These are phyloP conservation scores for Peromyscus melanophrys DNA, from an alignment of 2,797 vertebrate genomes.

Conservation along the genomic window DNA sequence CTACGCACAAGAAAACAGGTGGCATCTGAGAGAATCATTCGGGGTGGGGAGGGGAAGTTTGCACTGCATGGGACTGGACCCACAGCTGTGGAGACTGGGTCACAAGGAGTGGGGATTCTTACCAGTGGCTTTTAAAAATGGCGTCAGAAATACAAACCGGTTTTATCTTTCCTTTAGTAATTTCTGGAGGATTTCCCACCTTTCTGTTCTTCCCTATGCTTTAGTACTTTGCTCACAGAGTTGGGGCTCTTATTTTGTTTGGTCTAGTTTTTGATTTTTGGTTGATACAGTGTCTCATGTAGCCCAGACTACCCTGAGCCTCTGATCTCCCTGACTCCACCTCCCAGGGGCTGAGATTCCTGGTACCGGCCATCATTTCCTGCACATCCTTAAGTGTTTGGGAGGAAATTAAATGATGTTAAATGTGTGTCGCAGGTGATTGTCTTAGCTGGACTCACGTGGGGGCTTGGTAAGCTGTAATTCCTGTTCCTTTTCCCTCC, in stretches of 20 bases:
- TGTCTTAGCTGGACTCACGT: not conserved
- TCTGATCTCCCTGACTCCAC: not conserved
- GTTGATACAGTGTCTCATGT: not conserved
- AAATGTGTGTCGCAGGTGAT: not conserved
- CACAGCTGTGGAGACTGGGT: not conserved
- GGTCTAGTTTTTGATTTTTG: not conserved
- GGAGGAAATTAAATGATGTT: not conserved
- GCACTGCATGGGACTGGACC: not conserved
- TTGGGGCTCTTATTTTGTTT: not conserved
- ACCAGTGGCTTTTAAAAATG: not conserved
- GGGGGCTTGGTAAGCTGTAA: not conserved
- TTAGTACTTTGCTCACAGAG: not conserved
- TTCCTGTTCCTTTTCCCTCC: not conserved
- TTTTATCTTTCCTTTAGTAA: not conserved
- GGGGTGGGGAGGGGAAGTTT: not conserved
- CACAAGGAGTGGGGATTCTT: not conserved
- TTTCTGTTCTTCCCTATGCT: not conserved
- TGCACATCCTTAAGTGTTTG: not conserved
- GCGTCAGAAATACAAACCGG: not conserved
- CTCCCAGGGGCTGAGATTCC: not conserved
- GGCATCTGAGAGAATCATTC: not conserved
- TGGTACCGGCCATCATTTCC: not conserved
- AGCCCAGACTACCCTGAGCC: not conserved
- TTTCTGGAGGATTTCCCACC: not conserved
- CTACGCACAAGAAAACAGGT: not conserved